phyloP scores from a whole-genome alignment of 1,140 invertebrate genomes.

The Caenorhabditis briggsae region DNA sequence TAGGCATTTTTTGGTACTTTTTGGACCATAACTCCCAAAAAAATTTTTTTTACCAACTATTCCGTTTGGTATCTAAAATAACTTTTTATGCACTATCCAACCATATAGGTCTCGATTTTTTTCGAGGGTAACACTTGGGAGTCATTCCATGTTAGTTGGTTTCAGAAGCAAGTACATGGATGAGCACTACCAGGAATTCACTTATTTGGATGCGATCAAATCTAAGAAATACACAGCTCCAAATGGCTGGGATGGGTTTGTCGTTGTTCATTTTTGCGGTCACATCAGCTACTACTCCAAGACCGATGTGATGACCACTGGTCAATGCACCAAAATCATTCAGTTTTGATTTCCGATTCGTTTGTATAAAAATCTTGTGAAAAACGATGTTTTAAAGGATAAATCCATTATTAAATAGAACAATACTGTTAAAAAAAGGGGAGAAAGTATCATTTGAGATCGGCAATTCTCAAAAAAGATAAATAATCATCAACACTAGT shows the following conservation, averaged over 20 bases:
- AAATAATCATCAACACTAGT: background rate
- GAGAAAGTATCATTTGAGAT: conserved; percentile 7
- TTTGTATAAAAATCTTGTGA: too few species aligned
- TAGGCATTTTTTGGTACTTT: too few species aligned
- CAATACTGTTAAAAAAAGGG: background rate
- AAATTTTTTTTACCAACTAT: background rate
- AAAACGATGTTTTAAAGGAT: background rate
- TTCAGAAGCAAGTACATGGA: too few species aligned
- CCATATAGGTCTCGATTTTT: too few species aligned
- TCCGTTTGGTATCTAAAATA: too few species aligned
- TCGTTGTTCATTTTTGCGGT: background rate
- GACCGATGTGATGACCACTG: background rate
- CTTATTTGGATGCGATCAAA: background rate
- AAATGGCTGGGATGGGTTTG: background rate
- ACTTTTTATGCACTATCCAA: too few species aligned
- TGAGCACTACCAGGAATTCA: background rate
- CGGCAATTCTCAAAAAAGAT: background rate
- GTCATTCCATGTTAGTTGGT: too few species aligned
- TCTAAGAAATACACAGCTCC: background rate
- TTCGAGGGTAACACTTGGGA: too few species aligned
- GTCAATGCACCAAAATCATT: background rate
- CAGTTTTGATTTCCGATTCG: too few species aligned
- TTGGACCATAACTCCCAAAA: too few species aligned
- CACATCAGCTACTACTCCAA: background rate
- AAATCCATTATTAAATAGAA: background rate